These are phyloP conservation scores for Malurus splendens DNA, from an alignment of 2,797 vertebrate genomes.

Conservation along the genomic window DNA sequence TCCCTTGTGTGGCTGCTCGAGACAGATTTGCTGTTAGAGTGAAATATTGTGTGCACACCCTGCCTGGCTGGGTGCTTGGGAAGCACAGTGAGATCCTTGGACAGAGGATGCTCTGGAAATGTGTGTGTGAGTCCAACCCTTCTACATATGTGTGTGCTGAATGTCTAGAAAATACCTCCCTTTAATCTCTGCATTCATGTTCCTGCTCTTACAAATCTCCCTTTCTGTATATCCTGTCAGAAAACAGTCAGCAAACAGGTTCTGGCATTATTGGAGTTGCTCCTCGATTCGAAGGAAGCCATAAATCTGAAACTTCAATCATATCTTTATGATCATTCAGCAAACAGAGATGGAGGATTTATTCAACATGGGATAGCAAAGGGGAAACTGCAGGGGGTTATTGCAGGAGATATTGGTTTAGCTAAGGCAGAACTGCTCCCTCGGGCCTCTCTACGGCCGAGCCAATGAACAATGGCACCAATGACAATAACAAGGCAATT, in stretches of 20 bases:
- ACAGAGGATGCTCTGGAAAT: not conserved
- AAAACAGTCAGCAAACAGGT: constrained; percentile 67
- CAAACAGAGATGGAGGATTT: constrained; percentile 86
- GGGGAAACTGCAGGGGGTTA: constrained; percentile 78
- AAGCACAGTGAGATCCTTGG: not conserved
- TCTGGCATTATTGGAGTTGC: constrained; percentile 64
- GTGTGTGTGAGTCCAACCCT: not conserved
- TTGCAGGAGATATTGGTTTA: constrained; percentile 69
- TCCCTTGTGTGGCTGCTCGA: not conserved
- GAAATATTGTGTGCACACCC: not conserved
- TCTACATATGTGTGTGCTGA: not conserved
- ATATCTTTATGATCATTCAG: constrained; percentile 79
- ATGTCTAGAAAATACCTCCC: not conserved
- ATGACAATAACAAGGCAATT: constrained; percentile 75
- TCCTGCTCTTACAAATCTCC: constrained; percentile 24
- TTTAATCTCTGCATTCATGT: not conserved
- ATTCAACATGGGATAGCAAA: constrained; percentile 86
- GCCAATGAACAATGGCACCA: constrained; percentile 66
- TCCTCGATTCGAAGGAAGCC: constrained; percentile 73
- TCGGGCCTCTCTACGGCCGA: constrained; percentile 48
- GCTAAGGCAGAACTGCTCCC: constrained; percentile 70
- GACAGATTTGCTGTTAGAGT: constrained; percentile 10
- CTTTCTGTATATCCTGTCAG: not conserved
- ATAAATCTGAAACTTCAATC: constrained; percentile 87
- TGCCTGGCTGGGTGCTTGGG: not conserved